Base-by-base conservation (phyloP, 2,797 vertebrate genomes). In the Hephaestus fuliginosus region DNA sequence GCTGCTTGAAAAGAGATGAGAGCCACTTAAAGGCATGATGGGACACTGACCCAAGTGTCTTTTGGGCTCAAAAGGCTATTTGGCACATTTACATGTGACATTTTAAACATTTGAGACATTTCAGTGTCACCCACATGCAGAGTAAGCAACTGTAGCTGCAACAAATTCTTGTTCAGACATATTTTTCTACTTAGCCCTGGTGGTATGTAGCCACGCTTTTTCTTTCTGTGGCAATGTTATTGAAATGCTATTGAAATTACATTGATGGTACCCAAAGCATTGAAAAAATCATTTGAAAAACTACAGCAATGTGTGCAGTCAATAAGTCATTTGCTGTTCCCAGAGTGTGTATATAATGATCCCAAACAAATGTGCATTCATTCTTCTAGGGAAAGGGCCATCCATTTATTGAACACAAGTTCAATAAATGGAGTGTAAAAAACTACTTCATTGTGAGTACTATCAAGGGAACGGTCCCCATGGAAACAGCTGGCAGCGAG, bases 1-100 rank as follows among this genome's bases (percentile, higher is more conserved):
- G 76, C 65, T 30, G 61, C 76, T 58, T 68, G 58, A 78, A 72
- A 84, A 66, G 77, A 66, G 62, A 83, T 51, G 61, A 83, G 74
- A 57, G 48, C 68, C 79, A 83, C 81, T 85, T 74, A 64, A 65
- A 79, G 49, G 64, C 33, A 39, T 62, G 76, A 70, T 57, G 58
- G 74, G 65, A 64, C 4, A 3, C 7, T 7, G 39, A 2, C 73
- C 22, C 0, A 5, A 52, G 30, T 53, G 77, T 84, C 76, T 60
- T 58, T 14, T 41, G 49, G 79, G 62, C 28, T 63, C n/a, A 8
- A 44, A 52, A 63, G 0, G 51, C 62, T 10, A 10, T 44, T 78
- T 55, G 33, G 22, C 7, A 7, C 70, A 53, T 81, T 85, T 64
- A 66, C 20, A 68, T 61, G 48, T 58, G 7, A 70, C 76, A 57